phyloP scores from a whole-genome alignment of 2,113 vertebrate genomes.

The Cygnus atratus region DNA sequence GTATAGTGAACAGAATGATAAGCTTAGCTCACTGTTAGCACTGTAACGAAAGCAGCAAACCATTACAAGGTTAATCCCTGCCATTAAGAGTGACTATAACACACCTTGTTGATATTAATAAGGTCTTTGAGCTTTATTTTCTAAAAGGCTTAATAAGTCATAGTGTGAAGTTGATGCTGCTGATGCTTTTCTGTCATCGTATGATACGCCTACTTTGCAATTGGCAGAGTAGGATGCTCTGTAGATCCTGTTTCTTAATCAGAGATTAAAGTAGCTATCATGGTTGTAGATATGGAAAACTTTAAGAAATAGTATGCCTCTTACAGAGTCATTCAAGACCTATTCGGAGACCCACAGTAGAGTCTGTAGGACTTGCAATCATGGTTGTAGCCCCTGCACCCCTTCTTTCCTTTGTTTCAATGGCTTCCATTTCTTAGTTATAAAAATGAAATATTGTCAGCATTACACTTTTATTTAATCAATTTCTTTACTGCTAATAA shows the following conservation, averaged over 20 bases:
- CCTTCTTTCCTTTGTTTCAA: not conserved
- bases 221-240: not conserved
- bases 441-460: not conserved
- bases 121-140: constrained; percentile 60
- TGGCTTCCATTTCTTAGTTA: not conserved
- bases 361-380: not conserved
- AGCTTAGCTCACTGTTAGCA: constrained; percentile 30
- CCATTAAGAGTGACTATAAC: constrained; percentile 62
- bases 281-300: constrained; percentile 26
- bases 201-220: constrained; percentile 23
- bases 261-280: constrained; percentile 48
- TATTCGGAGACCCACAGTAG: not conserved
- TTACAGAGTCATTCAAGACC: not conserved
- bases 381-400: not conserved
- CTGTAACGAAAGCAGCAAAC: constrained; percentile 57
- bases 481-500: not conserved
- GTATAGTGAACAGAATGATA: constrained; percentile 42
- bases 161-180: constrained; percentile 40
- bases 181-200: constrained; percentile 41
- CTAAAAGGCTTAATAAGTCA: constrained; percentile 66
- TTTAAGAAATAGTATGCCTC: not conserved
- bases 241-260: constrained; percentile 7
- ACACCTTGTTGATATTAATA: constrained; percentile 72
- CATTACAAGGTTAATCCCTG: constrained; percentile 72
- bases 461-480: not conserved